Evolutionary conservation across 2,888 invertebrate species (phyloP), one percentile per base, ranked within the genome.

Genomic region (Miltochrista miniata): DNA sequence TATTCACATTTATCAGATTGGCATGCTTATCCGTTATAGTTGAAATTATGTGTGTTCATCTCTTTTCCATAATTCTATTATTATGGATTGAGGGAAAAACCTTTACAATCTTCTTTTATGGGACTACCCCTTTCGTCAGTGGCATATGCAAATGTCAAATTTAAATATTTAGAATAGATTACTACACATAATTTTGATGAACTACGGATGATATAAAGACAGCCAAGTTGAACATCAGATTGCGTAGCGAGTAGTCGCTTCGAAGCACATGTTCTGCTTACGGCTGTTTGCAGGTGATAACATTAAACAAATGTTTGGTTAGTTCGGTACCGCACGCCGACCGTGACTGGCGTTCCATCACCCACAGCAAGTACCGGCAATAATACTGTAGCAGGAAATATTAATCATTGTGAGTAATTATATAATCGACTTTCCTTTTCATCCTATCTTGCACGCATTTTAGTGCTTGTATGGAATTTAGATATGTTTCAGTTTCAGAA

Each of bases 251-350:
- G 61, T 81, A 80, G 82, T 74, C 66, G 87, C 87, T 87, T 87
- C 73, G 76, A 77, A 73, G 84, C 85, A 80, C 83, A 81, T 83
- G 80, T 68, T 87, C 74, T 80, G 87, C 88, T 89, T 85, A 77
- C 48, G 46, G 84, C 86, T 84, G 79, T 84, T 89, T 88, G 77
- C 90, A 91, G 89, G 88, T 90, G 90, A 90, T 91, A 90, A 91
- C 85, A 90, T 87, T 74, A 90, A 90, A 85, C 83, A 85, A 90
- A 90, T 91, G 87, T 90, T 90, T 89, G 85, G 82, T 87, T 92
- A 92, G 92, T 90, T 87, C 91, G 91, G 65, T 91, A 92, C 83
- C 87, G 89, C 64, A 76, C 88, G 62, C 49, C 68, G 57, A 63
- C 68, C 37, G 51, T 51, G 43, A 51, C 24, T 31, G 61, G 51